phyloP scores from a whole-genome alignment of 2,797 vertebrate species.

The Falco naumanni region DNA sequence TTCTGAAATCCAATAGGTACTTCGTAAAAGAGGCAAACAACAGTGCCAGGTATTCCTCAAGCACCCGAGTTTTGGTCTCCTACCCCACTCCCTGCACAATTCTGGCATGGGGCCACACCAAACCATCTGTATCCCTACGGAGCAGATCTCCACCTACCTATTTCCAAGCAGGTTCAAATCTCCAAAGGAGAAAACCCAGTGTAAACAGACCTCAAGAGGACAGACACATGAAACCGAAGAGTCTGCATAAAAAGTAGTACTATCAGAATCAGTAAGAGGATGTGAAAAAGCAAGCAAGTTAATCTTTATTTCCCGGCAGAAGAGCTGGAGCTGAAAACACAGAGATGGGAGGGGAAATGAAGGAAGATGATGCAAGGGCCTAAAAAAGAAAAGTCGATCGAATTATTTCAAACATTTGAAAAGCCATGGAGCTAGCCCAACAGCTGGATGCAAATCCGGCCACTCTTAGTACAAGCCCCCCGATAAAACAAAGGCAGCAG shows the following conservation, averaged over 20 bases:
- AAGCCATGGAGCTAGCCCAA: background rate
- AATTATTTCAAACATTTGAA: background rate
- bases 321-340: background rate
- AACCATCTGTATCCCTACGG: background rate
- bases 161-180: background rate
- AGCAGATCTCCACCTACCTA: background rate
- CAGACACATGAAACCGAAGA: background rate
- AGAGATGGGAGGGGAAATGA: background rate
- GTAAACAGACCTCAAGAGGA: background rate
- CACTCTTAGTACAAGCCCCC: rapidly evolving
- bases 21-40: background rate
- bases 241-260: background rate
- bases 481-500: background rate
- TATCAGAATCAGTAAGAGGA: background rate
- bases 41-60: background rate
- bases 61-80: background rate
- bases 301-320: background rate
- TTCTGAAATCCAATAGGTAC: background rate
- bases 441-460: rapidly evolving
- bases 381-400: background rate
- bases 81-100: background rate
- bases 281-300: background rate
- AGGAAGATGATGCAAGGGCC: background rate
- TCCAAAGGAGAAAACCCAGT: background rate
- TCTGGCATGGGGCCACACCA: rapidly evolving